A percentile compares a stretch with the other conserved stretches of the same genome.
Evolutionary conservation across 2,113 vertebrate genomes (phyloP).

Genomic region (Shinisaurus crocodilurus): DNA sequence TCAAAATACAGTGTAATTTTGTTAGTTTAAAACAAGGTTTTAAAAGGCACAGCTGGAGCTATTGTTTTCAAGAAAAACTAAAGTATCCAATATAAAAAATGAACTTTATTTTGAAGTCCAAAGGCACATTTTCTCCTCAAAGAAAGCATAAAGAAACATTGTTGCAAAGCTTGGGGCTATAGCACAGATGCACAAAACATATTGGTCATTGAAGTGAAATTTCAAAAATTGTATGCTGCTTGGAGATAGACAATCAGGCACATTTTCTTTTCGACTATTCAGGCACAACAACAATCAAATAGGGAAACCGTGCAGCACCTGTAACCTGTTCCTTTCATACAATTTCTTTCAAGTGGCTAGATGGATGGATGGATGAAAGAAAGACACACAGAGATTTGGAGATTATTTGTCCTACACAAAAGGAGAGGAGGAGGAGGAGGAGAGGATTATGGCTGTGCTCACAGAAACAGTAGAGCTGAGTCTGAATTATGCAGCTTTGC

Average conservation of each 20-base stretch:
- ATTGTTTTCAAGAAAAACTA: background rate
- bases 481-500: background rate
- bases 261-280: background rate
- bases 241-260: background rate
- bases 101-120: constrained; percentile 10
- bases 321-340: background rate
- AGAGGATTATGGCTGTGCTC: background rate
- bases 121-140: background rate
- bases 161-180: background rate
- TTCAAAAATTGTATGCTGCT: background rate
- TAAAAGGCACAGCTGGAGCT: background rate
- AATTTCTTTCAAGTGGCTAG: background rate
- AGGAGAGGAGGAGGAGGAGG: background rate
- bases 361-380: background rate
- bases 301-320: background rate
- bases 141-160: background rate
- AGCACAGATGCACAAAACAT: background rate
- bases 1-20: background rate
- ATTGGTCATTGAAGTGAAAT: constrained; percentile 1
- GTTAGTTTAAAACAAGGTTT: background rate
- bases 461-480: background rate
- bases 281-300: background rate
- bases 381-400: background rate
- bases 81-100: background rate
- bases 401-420: background rate